These are phyloP conservation scores for Chionis minor DNA, from an alignment of 2,113 vertebrate species.

Conservation along the genomic window DNA sequence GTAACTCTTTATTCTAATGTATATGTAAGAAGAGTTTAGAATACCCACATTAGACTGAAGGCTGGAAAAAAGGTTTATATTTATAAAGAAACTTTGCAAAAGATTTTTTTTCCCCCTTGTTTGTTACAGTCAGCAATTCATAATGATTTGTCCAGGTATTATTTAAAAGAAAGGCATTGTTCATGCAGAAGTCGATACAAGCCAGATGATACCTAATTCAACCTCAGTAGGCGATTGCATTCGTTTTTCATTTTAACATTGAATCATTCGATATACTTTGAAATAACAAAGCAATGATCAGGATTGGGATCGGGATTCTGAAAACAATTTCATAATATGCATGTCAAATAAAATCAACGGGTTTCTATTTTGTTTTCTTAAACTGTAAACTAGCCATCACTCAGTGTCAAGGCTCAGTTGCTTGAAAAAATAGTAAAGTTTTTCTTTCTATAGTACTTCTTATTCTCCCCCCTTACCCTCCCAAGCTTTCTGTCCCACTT, in stretches of 20 bases:
- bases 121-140: constrained; percentile 30
- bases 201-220: constrained; percentile 45
- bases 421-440: not conserved
- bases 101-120: not conserved
- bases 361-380: constrained; percentile 36
- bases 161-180: constrained; percentile 24
- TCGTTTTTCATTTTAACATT: constrained; percentile 59
- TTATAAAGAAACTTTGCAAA: constrained; percentile 9
- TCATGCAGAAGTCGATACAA: constrained; percentile 36
- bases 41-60: not conserved
- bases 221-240: not conserved
- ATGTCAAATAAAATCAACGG: constrained; percentile 7
- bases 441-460: not conserved
- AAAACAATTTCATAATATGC: constrained; percentile 37
- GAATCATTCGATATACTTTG: constrained; percentile 49
- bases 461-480: not conserved
- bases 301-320: not conserved
- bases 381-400: constrained; percentile 2
- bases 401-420: constrained; percentile 5
- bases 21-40: constrained; percentile 13
- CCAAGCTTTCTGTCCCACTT: not conserved
- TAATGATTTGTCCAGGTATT: constrained; percentile 21
- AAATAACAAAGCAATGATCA: constrained; percentile 44
- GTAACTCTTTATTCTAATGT: not conserved
- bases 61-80: not conserved